Percentiles rank a stretch among this genome's conserved stretches.
Evolutionary conservation across 2,797 vertebrate species (phyloP).

Genomic region (Eulemur rubriventer): DNA sequence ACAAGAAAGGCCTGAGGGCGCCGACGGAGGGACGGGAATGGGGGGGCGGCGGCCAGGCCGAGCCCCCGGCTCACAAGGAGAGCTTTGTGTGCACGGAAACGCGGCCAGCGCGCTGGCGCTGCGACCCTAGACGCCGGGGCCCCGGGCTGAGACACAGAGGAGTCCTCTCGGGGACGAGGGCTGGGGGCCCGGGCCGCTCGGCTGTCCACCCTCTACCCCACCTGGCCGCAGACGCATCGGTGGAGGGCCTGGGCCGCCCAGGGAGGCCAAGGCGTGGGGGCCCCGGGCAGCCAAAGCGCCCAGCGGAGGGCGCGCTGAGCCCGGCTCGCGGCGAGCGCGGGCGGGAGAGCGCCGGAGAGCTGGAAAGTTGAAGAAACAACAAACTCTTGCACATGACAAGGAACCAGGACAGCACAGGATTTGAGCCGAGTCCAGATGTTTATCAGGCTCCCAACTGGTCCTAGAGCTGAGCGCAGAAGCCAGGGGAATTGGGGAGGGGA

Average conservation of each 20-base stretch:
- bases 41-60: background rate
- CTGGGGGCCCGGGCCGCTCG: background rate
- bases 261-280: background rate
- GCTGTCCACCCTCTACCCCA: background rate
- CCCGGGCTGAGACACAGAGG: background rate
- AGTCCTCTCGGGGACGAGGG: background rate
- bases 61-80: constrained; percentile 61
- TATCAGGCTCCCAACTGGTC: background rate
- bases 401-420: constrained; percentile 6
- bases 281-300: background rate
- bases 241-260: background rate
- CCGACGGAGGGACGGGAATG: background rate
- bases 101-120: constrained; percentile 6
- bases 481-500: background rate
- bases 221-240: background rate
- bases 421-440: constrained; percentile 48
- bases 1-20: constrained; percentile 37
- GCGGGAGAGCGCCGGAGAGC: background rate
- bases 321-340: background rate
- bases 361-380: constrained; percentile 38
- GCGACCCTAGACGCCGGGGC: constrained; percentile 55
- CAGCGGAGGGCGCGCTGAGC: background rate
- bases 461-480: constrained; percentile 30
- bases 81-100: constrained; percentile 68
- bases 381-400: constrained; percentile 39